These are phyloP conservation scores for Phorcus lineatus DNA, from an alignment of 2,888 invertebrate species.

Conservation along the genomic window DNA sequence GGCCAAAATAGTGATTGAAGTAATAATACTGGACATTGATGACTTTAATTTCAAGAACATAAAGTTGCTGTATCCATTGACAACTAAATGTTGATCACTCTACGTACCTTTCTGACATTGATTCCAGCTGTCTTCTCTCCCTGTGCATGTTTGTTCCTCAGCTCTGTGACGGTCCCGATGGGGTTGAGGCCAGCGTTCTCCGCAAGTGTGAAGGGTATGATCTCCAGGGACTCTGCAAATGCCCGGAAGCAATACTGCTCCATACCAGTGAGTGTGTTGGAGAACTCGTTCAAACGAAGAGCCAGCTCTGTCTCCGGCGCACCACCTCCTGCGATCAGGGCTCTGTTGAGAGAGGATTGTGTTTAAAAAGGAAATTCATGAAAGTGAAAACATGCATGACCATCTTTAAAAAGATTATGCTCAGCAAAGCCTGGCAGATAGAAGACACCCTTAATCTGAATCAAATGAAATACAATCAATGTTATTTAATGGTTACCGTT, in stretches of 20 bases:
- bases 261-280: slow-evolving; percentile 90
- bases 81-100: too few relatives aligned
- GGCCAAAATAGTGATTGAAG: too few relatives aligned
- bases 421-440: too few relatives aligned
- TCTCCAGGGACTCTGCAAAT: slow-evolving; percentile 96
- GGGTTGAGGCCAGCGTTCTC: slow-evolving; percentile 95
- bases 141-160: slow-evolving; percentile 93
- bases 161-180: slow-evolving; percentile 95
- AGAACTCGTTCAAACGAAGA: slow-evolving; percentile 86
- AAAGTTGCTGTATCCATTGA: too few relatives aligned
- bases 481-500: too few relatives aligned
- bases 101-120: slow-evolving; percentile 86
- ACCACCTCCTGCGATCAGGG: slow-evolving; percentile 95
- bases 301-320: slow-evolving; percentile 98
- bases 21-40: too few relatives aligned
- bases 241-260: slow-evolving; percentile 96
- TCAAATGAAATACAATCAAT: too few relatives aligned
- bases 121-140: slow-evolving; percentile 93
- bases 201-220: slow-evolving; percentile 92
- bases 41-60: too few relatives aligned
- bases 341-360: slow-evolving; percentile 76
- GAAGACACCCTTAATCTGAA: too few relatives aligned
- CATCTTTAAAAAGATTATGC: not conserved
- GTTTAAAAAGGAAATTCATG: not conserved
- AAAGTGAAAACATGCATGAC: not conserved